Evolutionary conservation across 2,888 invertebrate genomes (phyloP), one percentile per base, ranked within the genome.

Genomic region (Toxonevra muliebris): DNA sequence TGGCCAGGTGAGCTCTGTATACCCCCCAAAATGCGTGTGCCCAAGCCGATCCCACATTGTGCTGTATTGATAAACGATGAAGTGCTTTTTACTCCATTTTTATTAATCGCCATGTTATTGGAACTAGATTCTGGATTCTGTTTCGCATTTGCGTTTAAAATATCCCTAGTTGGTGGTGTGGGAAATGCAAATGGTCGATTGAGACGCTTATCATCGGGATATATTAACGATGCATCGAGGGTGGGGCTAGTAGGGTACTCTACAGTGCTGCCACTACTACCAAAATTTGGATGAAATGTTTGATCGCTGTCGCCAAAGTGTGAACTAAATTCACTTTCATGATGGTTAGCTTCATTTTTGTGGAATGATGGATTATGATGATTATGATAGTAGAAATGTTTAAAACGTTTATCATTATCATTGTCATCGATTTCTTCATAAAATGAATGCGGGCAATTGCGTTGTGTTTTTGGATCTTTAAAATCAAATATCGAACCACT

Each of bases 21-120:
- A 0, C 89, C 88, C 1, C 87, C 87, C 17, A 86, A 74, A 30
- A 89, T 86, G 59, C 86, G 84, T 10, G 77, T 77, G 64, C 71
- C 75, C 13, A 83, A 62, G 11, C 82, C 82, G 10, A 82, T 70
- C 5, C 86, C 85, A 70, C 85, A 86, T 52, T 75, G 72, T 4
- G 73, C 66, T 0, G 70, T 45, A 66, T 80, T 81, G 1, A 77
- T 68, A 8, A 70, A 48, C 1, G 17, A 45, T 19, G 7, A 30
- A 4, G 30, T 30, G 30, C 30, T 30, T 7, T 30, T 30, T 7
- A 30, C 30, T 30, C 30, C 30, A 30, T 30, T 30, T 30, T 7
- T 30, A 30, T 30, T 30, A 30, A 30, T 30, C 30, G 30, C 7
- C 30, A 30, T 30, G 30, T 7, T 30, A 30, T 2, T 30, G 7